These are phyloP conservation scores for Syngnathus rostellatus DNA, from an alignment of 2,797 vertebrate species.

Conservation along the genomic window DNA sequence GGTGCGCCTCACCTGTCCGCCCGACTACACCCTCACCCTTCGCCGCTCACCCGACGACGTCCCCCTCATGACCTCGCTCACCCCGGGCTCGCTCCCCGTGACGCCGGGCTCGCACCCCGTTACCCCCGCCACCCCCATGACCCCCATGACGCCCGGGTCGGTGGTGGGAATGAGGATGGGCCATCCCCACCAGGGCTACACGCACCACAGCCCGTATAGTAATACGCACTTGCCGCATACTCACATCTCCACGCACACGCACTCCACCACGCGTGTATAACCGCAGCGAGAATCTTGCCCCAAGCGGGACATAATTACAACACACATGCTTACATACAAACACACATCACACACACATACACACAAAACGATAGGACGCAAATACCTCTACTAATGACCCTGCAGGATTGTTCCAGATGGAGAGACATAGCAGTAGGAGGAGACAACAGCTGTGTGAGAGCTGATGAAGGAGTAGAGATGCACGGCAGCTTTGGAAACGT, in stretches of 20 bases:
- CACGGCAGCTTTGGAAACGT: slow-evolving; percentile 44
- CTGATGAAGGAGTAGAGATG: slow-evolving; percentile 51
- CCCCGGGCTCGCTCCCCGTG: slow-evolving; percentile 65
- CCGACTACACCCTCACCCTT: slow-evolving; percentile 90
- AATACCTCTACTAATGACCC: slow-evolving; percentile 70
- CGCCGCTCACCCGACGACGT: slow-evolving; percentile 89
- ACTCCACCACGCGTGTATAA: slow-evolving; percentile 97
- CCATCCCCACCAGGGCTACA: slow-evolving; percentile 87
- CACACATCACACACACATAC: slow-evolving; percentile 18
- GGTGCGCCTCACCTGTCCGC: slow-evolving; percentile 84
- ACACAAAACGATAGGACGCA: slow-evolving; percentile 47
- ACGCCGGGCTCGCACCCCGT: slow-evolving; percentile 64
- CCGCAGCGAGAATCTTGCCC: slow-evolving; percentile 65
- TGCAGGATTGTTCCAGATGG: slow-evolving; percentile 65
- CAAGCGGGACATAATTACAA: slow-evolving; percentile 52
- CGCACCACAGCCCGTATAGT: slow-evolving; percentile 86
- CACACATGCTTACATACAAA: slow-evolving; percentile 19
- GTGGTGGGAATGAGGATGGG: slow-evolving; percentile 79
- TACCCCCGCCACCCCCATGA: slow-evolving; percentile 68
- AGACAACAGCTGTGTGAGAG: slow-evolving; percentile 63
- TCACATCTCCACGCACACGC: slow-evolving; percentile 83
- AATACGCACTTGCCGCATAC: slow-evolving; percentile 89
- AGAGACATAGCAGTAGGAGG: slow-evolving; percentile 48
- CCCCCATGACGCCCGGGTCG: slow-evolving; percentile 94
- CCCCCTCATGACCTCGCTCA: slow-evolving; percentile 88